Conservation (phyloP, 1,140 invertebrate species). For the Polypedilum vanderplanki region DNA sequence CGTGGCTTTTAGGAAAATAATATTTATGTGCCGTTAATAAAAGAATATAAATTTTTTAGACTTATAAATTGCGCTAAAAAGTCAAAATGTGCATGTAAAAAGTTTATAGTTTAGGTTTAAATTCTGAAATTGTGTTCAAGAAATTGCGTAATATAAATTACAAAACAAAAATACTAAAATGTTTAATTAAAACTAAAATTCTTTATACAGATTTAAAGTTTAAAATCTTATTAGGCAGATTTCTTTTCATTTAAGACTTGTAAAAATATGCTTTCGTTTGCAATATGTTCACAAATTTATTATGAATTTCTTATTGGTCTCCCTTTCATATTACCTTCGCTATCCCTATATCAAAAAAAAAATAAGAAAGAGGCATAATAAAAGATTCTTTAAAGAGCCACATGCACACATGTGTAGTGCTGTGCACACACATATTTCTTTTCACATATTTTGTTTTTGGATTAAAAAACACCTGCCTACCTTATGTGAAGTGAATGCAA, state of each 20-base stretch:
- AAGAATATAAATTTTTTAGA: neutral
- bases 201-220: no score
- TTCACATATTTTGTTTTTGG: neutral
- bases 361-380: neutral
- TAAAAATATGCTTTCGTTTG: neutral
- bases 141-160: constrained; percentile 8
- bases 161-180: neutral
- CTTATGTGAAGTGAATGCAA: neutral
- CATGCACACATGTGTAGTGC: neutral
- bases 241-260: no score
- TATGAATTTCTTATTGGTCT: no score
- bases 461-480: constrained; percentile 23
- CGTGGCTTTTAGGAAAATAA: neutral
- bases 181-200: no score
- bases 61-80: neutral
- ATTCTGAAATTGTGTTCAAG: no score
- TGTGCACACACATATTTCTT: neutral
- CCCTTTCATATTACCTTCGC: no score
- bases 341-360: no score
- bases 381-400: constrained; percentile 13
- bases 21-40: neutral
- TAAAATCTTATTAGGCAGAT: neutral
- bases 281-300: neutral
- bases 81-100: neutral
- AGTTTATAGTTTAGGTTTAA: no score